A percentile compares a stretch with the other conserved stretches of the same genome.
These are phyloP conservation scores for Syngnathoides biaculeatus DNA, from an alignment of 2,113 vertebrate species.

Conservation along the genomic window DNA sequence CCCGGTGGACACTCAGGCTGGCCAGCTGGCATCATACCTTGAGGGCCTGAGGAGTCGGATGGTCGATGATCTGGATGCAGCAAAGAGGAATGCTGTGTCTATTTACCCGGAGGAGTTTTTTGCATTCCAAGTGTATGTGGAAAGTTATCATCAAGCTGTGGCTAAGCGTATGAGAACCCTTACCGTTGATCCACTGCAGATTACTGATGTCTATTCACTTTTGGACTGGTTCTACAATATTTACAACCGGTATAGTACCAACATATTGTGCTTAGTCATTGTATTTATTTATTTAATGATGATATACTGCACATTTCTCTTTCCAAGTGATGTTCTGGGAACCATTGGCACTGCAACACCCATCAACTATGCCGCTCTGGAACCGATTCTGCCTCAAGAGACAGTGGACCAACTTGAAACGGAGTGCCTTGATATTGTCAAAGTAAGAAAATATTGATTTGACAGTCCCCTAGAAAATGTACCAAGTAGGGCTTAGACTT, in stretches of 20 bases:
- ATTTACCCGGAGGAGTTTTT: conserved; percentile 81
- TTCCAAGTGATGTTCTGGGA: conserved; percentile 70
- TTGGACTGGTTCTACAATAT: conserved; percentile 88
- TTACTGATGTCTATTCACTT: conserved; percentile 82
- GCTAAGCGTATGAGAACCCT: conserved; percentile 73
- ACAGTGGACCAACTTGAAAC: conserved; percentile 71
- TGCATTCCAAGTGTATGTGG: conserved; percentile 81
- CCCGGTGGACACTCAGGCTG: conserved; percentile 65
- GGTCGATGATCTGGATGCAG: conserved; percentile 79
- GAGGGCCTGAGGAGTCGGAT: conserved; percentile 73
- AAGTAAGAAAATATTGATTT: conserved; percentile 42
- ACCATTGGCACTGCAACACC: conserved; percentile 53
- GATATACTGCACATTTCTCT: conserved; percentile 1
- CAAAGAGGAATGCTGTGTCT: conserved; percentile 77
- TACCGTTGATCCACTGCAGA: conserved; percentile 70
- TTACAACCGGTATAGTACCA: conserved; percentile 78
- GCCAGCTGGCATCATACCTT: conserved; percentile 70
- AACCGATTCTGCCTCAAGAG: conserved; percentile 65
- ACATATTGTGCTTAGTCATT: neutral
- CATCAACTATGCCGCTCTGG: conserved; percentile 63
- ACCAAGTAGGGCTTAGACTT: too few relatives aligned
- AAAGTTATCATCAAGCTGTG: conserved; percentile 82
- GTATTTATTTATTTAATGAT: neutral
- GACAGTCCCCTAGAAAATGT: neutral
- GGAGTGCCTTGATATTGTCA: conserved; percentile 71